Evolutionary conservation across 2,888 invertebrate species (phyloP).

Genomic region (Ethmia dodecea): DNA sequence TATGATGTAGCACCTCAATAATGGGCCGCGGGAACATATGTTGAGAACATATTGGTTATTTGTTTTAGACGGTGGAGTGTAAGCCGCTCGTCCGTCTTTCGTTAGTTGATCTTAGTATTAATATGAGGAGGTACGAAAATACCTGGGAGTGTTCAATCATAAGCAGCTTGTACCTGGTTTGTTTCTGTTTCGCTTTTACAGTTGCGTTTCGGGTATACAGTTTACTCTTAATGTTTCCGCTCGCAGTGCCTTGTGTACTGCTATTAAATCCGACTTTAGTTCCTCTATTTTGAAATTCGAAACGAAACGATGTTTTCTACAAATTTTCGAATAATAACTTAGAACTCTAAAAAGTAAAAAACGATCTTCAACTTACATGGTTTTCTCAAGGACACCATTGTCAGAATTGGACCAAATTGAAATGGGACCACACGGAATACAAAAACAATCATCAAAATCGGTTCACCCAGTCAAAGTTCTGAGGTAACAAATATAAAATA

Average conservation of each 20-base stretch:
- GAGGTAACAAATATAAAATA: too few species aligned
- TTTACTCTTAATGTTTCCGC: slow-evolving; percentile 46
- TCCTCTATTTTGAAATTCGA: too few species aligned
- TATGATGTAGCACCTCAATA: slow-evolving; percentile 70
- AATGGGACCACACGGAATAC: too few species aligned
- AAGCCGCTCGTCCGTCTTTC: slow-evolving; percentile 60
- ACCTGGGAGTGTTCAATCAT: slow-evolving; percentile 72
- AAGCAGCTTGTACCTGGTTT: slow-evolving; percentile 69
- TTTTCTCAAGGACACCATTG: too few species aligned
- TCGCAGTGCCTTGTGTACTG: slow-evolving; percentile 31
- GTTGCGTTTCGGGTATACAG: slow-evolving; percentile 40
- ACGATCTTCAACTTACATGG: too few species aligned
- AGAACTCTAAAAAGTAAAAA: too few species aligned
- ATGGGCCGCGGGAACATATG: slow-evolving; percentile 53
- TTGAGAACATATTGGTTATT: slow-evolving; percentile 65
- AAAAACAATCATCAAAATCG: too few species aligned
- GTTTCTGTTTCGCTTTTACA: slow-evolving; percentile 55
- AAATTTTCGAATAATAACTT: too few species aligned
- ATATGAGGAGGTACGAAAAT: slow-evolving; percentile 32
- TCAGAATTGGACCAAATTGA: too few species aligned
- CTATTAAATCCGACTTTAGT: too few species aligned
- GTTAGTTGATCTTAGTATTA: slow-evolving; percentile 14
- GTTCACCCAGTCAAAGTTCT: too few species aligned
- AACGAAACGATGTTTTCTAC: too few species aligned
- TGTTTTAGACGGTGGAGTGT: slow-evolving; percentile 53